Percentiles rank a stretch among this genome's conserved stretches.
phyloP scores from a whole-genome alignment of 2,113 vertebrate species.

The Leucopsar rothschildi region DNA sequence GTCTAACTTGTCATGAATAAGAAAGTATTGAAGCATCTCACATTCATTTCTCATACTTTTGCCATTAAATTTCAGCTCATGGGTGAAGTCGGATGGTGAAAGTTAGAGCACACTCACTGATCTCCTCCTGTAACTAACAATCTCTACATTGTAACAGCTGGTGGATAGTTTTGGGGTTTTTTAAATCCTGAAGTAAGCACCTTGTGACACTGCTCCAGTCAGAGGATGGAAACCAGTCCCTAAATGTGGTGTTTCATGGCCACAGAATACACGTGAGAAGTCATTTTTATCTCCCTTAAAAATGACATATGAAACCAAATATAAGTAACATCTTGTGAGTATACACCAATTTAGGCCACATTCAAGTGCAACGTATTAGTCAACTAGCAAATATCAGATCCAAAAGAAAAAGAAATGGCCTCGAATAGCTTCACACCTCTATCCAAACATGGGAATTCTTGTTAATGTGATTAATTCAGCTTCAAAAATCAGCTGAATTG shows the following conservation, averaged over 20 bases:
- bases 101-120: not conserved
- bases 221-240: not conserved
- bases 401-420: not conserved
- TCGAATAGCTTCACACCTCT: not conserved
- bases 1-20: not conserved
- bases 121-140: not conserved
- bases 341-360: not conserved
- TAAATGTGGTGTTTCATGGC: accelerated
- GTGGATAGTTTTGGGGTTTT: accelerated
- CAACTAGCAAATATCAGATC: not conserved
- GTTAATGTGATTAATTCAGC: not conserved
- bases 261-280: accelerated
- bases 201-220: not conserved
- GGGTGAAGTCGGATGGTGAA: accelerated
- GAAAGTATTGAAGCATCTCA: not conserved
- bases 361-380: not conserved
- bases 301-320: accelerated
- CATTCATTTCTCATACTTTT: not conserved
- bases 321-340: not conserved
- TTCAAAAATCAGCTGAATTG: not conserved
- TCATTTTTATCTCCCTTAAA: not conserved
- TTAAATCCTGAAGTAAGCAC: not conserved
- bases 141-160: not conserved
- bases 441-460: not conserved
- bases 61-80: not conserved